These are phyloP conservation scores for Aspidoscelis tigris DNA, from an alignment of 2,113 vertebrate species.

Conservation along the genomic window DNA sequence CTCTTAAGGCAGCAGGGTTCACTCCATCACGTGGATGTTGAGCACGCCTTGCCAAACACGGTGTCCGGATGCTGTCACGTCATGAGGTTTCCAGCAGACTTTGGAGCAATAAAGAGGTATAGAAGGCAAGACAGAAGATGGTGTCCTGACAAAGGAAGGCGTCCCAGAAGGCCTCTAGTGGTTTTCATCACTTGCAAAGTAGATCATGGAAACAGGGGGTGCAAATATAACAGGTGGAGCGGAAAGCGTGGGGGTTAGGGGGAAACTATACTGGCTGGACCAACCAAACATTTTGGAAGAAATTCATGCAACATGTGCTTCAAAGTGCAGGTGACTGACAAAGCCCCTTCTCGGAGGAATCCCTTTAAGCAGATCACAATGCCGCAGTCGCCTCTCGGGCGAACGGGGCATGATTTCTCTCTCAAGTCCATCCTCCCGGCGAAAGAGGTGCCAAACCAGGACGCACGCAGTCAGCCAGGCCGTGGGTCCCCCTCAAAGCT, in stretches of 20 bases:
- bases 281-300: constrained; percentile 36
- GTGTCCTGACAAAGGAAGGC: background rate
- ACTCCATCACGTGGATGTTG: background rate
- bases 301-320: constrained; percentile 2
- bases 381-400: background rate
- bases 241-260: background rate
- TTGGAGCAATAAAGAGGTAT: constrained; percentile 30
- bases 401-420: background rate
- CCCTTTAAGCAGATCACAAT: background rate
- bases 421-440: too few species aligned
- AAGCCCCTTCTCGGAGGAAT: background rate
- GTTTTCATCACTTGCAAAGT: constrained; percentile 58
- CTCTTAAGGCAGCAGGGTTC: constrained; percentile 21
- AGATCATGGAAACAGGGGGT: background rate
- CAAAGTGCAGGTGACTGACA: background rate
- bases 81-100: constrained; percentile 49
- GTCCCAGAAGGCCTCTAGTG: constrained; percentile 70
- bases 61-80: background rate
- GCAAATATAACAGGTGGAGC: constrained; percentile 38
- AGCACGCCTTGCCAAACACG: constrained; percentile 3
- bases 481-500: background rate
- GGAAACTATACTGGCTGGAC: constrained; percentile 24
- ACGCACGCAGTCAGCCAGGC: background rate
- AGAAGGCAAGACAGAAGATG: constrained; percentile 44
- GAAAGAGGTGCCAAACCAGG: background rate